Evolutionary conservation across 2,797 vertebrate species (phyloP), one percentile per base, ranked within the genome.

Genomic region (Epinephelus coioides): DNA sequence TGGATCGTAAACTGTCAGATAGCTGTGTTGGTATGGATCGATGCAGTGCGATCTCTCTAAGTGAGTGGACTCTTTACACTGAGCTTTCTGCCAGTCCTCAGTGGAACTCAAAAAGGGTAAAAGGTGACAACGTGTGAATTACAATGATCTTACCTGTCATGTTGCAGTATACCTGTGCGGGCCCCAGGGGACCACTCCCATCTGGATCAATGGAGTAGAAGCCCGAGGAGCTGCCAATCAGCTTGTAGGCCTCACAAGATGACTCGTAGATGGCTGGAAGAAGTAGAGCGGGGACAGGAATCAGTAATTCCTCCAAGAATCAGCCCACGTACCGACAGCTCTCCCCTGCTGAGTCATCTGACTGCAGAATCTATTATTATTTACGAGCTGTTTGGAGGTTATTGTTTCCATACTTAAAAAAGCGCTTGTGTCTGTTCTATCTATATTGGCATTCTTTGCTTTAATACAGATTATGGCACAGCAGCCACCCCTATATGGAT

Each of bases 191-290:
- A 14, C 96, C 96, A 19, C 95, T 96, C 64, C 96, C 96, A 74
- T 97, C 96, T 9, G 95, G 94, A 92, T 97, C 96, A 17, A 96
- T 92, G 80, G 95, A 95, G 92, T 94, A 96, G 89, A 92, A 94
- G 75, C 96, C 96, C 0, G 96, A 96, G 44, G 95, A 93, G 88
- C 94, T 94, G 81, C 96, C 96, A 47, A 85, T 92, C 86, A 96
- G 93, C 84, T 94, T 95, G 92, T 97, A 96, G 50, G 95, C 95
- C 86, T 96, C 96, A 13, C 96, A 97, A 9, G 96, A 97, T 0
- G 93, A 84, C 89, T 97, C 95, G 51, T 96, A 96, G 69, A 96
- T 86, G 51, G 96, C 96, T 97, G 90, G 11, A 68, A 74, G 76
- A 59, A 64, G 68, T 62, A 78, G 47, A 85, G 62, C 0, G 51